These are phyloP conservation scores for Pharmacophagus antenor DNA, from an alignment of 2,888 invertebrate species.

Conservation along the genomic window DNA sequence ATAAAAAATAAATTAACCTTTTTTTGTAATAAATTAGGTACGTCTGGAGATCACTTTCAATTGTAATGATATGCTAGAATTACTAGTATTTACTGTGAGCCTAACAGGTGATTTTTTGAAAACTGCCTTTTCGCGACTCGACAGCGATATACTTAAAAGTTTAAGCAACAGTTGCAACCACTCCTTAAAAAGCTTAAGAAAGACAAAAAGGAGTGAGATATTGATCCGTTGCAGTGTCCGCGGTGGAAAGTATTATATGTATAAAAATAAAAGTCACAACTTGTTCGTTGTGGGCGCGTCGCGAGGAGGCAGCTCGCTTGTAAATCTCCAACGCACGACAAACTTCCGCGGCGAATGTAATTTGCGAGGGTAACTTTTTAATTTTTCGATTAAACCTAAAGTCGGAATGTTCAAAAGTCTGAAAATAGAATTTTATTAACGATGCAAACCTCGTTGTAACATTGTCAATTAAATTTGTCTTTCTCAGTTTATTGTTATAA, in stretches of 20 bases:
- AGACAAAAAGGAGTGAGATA: constrained; percentile 2
- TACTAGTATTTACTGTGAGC: no score
- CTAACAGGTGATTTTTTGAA: no score
- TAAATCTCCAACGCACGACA: constrained; percentile 27
- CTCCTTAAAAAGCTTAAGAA: constrained; percentile 6
- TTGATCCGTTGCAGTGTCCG: constrained; percentile 9
- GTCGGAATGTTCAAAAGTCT: constrained; percentile 17
- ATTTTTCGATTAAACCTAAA: constrained; percentile 29
- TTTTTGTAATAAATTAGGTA: no score
- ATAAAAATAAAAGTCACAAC: constrained; percentile 14
- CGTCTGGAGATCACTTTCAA: no score
- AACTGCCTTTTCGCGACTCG: background rate
- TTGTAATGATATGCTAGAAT: no score
- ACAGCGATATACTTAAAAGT: background rate
- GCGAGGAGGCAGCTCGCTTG: constrained; percentile 14
- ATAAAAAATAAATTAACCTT: no score
- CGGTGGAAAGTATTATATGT: constrained; percentile 11
- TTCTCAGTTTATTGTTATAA: no score
- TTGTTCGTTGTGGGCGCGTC: constrained; percentile 10
- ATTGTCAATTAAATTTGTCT: no score
- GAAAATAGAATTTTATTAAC: constrained; percentile 24
- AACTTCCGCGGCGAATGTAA: constrained; percentile 24
- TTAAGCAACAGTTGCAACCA: background rate
- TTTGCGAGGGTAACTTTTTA: constrained; percentile 29
- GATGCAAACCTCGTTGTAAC: background rate